Evolutionary conservation across 2,797 vertebrate genomes (phyloP), one percentile per base, ranked within the genome.

Genomic region (Bradypodion ventrale): DNA sequence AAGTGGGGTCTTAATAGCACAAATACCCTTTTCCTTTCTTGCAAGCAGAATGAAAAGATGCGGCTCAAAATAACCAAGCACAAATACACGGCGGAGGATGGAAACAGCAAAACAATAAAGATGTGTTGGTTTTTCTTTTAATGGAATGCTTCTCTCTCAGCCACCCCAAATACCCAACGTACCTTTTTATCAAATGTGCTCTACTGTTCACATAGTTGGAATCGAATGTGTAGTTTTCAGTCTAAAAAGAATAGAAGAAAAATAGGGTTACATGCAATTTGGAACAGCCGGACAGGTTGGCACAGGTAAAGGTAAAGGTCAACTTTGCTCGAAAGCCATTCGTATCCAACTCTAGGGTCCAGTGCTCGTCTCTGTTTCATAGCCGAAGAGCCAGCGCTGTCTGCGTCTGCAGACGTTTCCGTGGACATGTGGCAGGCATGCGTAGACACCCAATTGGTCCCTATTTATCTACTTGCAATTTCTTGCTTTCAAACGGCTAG

Each of bases 181-280:
- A 99, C 98, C 98, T 99, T 97, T 99, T 99, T 97, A 99, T 99
- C 96, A 99, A 97, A 96, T 99, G 98, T 92, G 98, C 98, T 96
- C 98, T 97, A 97, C 98, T 99, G 95, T 99, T 99, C 96, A 99
- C 98, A 78, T 99, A 99, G 97, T 98, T 99, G 96, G 98, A 98
- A 95, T 99, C 98, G 89, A 98, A 99, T 94, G 98, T 98, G 95
- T 98, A 99, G 96, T 99, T 99, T 96, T 99, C 98, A 83, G 97
- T 98, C 98, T 99, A 97, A 81, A 97, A 96, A 85, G 95, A 90
- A 87, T 95, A 92, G 89, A 90, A 95, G 88, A 92, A 88, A 88
- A 94, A 94, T 32, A 81, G 75, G 73, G 89, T 94, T 94, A 93
- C 59, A 76, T 44, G 37, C 0, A 2, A 19, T 62, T 10, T 13